Conservation (phyloP, 1,140 invertebrate genomes). For the Colletes gigas region DNA sequence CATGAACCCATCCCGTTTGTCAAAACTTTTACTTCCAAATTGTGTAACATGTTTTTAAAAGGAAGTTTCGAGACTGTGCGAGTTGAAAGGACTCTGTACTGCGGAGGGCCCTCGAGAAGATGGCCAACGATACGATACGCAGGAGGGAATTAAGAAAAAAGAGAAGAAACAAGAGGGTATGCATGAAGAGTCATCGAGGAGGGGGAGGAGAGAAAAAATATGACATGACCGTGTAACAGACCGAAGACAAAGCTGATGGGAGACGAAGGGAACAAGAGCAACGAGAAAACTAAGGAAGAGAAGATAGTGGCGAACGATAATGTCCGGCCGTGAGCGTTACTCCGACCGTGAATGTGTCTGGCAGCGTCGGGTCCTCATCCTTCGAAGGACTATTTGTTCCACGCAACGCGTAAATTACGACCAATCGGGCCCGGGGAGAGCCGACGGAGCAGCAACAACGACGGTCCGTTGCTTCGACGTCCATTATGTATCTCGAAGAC, state of each 20-base stretch:
- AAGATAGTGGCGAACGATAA: conserved; percentile 57
- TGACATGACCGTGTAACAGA: background rate
- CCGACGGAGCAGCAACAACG: conserved; percentile 34
- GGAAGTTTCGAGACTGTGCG: too few relatives aligned
- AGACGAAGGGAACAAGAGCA: conserved; percentile 8
- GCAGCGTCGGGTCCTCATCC: conserved; percentile 52
- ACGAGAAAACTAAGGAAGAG: conserved; percentile 3
- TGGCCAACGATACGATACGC: background rate
- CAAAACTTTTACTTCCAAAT: too few relatives aligned
- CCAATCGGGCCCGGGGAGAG: conserved; percentile 44
- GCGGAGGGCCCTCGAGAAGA: too few relatives aligned
- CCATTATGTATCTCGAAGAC: conserved; percentile 49
- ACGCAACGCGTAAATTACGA: conserved; percentile 67
- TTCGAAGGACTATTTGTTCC: conserved; percentile 63
- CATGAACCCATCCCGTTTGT: too few relatives aligned
- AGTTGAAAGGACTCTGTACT: too few relatives aligned
- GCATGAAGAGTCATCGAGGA: background rate
- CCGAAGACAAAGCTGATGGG: background rate
- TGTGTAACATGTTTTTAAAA: too few relatives aligned
- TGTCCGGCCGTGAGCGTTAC: conserved; percentile 62
- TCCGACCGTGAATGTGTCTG: conserved; percentile 52
- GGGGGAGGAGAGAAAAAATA: background rate
- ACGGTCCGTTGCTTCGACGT: conserved; percentile 43
- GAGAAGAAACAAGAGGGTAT: background rate
- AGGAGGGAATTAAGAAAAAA: background rate